These are phyloP conservation scores for Sinopyrophorus schimmeli DNA, from an alignment of 2,888 invertebrate genomes.

Conservation along the genomic window DNA sequence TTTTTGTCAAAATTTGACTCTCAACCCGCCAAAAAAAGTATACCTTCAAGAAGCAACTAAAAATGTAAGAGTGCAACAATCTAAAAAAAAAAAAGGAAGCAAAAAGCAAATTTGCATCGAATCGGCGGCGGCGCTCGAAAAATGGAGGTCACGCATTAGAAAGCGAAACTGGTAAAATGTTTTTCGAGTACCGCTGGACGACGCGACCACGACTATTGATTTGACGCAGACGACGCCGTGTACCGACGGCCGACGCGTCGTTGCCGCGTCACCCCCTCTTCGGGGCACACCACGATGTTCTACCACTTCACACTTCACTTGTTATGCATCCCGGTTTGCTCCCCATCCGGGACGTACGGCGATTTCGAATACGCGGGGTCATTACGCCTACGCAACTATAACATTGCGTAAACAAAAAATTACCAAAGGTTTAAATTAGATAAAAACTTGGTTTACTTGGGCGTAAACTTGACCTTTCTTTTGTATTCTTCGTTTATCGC, in stretches of 20 bases:
- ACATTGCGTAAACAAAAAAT: constrained; percentile 26
- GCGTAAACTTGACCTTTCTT: constrained; percentile 33
- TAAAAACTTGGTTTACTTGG: constrained; percentile 17
- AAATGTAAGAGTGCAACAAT: too few species aligned
- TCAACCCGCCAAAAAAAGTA: too few species aligned
- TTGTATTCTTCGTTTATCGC: constrained; percentile 15
- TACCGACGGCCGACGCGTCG: constrained; percentile 36
- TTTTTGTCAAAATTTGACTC: too few species aligned
- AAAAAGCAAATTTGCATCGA: constrained; percentile 10
- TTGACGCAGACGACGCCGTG: constrained; percentile 36
- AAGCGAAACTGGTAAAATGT: constrained; percentile 23
- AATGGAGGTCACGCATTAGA: constrained; percentile 19
- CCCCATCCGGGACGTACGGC: constrained; percentile 16
- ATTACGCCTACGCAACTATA: constrained; percentile 24
- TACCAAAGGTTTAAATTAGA: constrained; percentile 22
- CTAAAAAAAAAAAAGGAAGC: too few species aligned
- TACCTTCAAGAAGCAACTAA: too few species aligned
- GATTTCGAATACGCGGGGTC: constrained; percentile 11
- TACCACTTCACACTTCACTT: constrained; percentile 32
- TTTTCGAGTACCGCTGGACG: constrained; percentile 27
- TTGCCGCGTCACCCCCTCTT: constrained; percentile 32
- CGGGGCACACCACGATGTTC: constrained; percentile 28
- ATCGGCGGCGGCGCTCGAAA: constrained; percentile 6
- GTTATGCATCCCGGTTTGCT: constrained; percentile 25
- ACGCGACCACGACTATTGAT: constrained; percentile 35